Base-by-base conservation (phyloP, 2,797 vertebrate genomes). In the Anabacerthia variegaticeps region DNA sequence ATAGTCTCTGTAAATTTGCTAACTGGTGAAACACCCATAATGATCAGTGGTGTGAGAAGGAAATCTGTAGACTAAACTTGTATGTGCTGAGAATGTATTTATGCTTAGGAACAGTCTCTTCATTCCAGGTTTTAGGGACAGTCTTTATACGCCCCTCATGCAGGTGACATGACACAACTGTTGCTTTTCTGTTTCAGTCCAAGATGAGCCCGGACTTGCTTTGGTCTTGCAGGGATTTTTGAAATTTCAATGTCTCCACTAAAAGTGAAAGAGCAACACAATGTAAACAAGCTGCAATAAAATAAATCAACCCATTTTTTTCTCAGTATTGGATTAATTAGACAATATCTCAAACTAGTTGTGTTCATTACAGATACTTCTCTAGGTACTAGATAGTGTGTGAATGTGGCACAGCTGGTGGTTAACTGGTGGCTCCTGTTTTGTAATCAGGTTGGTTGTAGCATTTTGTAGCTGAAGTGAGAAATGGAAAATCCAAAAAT, bases 1-100 rank as follows among this genome's bases (percentile, higher is more conserved):
- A 85, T 73, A n/a, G 27, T 54, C 39, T 78, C 44, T 94, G 69
- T 73, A 74, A 90, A 95, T 84, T 88, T 79, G 6, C 41, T 76
- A 55, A 28, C 41, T 85, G 63, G 36, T 88, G 52, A 52, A 82
- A 91, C 21, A n/a, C 36, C 32, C 11, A 24, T 94, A 75, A 95
- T 46, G n/a, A 37, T 90, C 66, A 84, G 48, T 43, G 20, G 32
- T 79, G 51, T 76, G 78, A 86, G 67, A 76, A 86, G 37, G 24
- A 86, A 79, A 88, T 78, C 36, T 54, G 30, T 74, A 72, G 62
- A 28, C 39, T 39, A 28, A 78, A 78, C 8, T 21, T 58, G 36
- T 17, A 3, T 41, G 54, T 6, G 6, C 36, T 63, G 39, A 68
- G 37, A 63, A 69, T 15, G 15, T 37, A 13, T 78, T 88, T 89